phyloP scores from a whole-genome alignment of 2,113 vertebrate species.

The Dissostichus mawsoni region DNA sequence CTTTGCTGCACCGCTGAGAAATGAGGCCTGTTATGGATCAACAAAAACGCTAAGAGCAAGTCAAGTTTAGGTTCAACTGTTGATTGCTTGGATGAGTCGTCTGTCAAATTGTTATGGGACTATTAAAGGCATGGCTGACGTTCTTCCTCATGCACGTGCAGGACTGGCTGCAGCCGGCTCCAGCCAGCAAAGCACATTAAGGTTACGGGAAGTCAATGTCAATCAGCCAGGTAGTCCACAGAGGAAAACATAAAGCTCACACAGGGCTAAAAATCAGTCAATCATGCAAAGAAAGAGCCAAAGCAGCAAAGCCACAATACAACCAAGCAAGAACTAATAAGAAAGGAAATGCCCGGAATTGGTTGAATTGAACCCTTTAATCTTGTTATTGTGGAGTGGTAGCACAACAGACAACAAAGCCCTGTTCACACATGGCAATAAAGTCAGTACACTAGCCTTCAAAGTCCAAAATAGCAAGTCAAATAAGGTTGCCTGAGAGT shows the following conservation, averaged over 20 bases:
- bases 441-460: background rate
- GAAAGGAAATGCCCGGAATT: background rate
- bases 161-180: background rate
- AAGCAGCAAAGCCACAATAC: background rate
- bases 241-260: background rate
- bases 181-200: constrained; percentile 39
- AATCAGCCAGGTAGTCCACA: constrained; percentile 17
- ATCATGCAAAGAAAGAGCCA: background rate
- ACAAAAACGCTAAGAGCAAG: constrained; percentile 12
- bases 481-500: background rate
- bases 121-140: background rate
- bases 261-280: background rate
- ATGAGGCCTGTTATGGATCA: constrained; percentile 25
- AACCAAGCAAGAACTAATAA: background rate
- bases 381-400: background rate
- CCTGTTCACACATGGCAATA: background rate
- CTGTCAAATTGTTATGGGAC: constrained; percentile 11
- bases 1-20: constrained; percentile 24
- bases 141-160: constrained; percentile 3
- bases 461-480: background rate
- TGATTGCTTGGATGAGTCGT: constrained; percentile 25
- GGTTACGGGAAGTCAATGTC: constrained; percentile 20
- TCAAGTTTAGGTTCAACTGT: constrained; percentile 33
- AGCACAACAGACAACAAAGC: background rate
- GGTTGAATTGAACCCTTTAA: background rate